Evolutionary conservation across 1,140 invertebrate species (phyloP), one percentile per base, ranked within the genome.

Genomic region (Caenorhabditis brenneri): DNA sequence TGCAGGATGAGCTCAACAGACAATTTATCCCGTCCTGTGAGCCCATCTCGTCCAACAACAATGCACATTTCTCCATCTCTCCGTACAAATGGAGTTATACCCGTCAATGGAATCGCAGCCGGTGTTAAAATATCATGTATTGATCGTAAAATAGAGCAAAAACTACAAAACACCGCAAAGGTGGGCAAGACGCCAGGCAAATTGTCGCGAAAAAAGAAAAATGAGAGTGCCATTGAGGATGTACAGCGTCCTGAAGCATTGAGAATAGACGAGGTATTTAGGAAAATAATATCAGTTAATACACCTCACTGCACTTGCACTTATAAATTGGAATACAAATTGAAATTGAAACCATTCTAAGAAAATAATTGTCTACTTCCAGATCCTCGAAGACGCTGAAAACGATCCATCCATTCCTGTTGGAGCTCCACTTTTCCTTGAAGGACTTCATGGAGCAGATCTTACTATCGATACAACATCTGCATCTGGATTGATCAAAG

Each of bases 371-470:
- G 16, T 0, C 7, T 16, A 15, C 1, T 85, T 81, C 9, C 82
- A 87, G 84, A 36, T 86, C 24, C 85, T 83, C 7, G 80, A 74
- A 36, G 33, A 39, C 27, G 89, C 88, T 7, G 89, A 89, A 83
- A 81, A 88, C 82, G 88, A 89, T 58, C 87, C 88, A 51, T 51
- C 83, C 5, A 84, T 88, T 31, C 88, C 88, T 15, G 86, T 88
- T 42, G 88, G 88, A 0, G 88, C 88, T n/a, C 89, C 89, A 48
- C 79, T 90, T 10, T 85, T 90, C 81, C 51, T 90, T 19, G 86
- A 89, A 79, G 85, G 78, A 36, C 79, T 90, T n/a, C 46, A 74
- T 24, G 65, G 78, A 24, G 29, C 85, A 19, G 74, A 80, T 53
- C 22, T 86, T 9, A 85, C 49, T 10, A 49, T 84, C 29, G 80